Conservation (phyloP, 2,888 invertebrate species). For the Folsomia candida region DNA sequence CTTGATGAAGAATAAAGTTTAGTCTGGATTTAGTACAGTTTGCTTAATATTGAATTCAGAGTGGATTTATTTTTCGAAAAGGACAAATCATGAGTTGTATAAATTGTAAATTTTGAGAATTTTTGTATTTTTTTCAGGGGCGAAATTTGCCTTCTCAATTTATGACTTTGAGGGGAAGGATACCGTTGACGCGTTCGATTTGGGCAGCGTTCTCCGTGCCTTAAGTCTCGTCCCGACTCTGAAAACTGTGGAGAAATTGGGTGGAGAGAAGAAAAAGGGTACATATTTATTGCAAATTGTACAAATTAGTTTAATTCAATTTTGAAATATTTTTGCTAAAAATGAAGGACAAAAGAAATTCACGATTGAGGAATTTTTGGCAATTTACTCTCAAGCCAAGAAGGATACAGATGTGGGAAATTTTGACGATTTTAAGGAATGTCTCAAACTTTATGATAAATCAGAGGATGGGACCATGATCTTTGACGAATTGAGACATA, state of each 20-base stretch:
- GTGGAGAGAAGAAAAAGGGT: slow-evolving; percentile 96
- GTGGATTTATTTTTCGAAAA: no score
- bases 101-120: no score
- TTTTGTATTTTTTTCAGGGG: no score
- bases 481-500: slow-evolving; percentile 94
- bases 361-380: slow-evolving; percentile 95
- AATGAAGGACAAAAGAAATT: slow-evolving; percentile 79
- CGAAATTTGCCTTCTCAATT: slow-evolving; percentile 89
- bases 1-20: no score
- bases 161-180: slow-evolving; percentile 88
- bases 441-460: slow-evolving; percentile 99
- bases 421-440: slow-evolving; percentile 98
- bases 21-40: no score
- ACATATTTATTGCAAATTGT: no score
- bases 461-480: slow-evolving; percentile 95
- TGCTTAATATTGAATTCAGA: no score
- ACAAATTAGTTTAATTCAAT: no score
- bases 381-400: slow-evolving; percentile 92
- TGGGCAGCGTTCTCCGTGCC: slow-evolving; percentile 91
- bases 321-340: no score
- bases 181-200: slow-evolving; percentile 85
- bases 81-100: no score
- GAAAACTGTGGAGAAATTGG: slow-evolving; percentile 87
- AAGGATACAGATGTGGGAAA: slow-evolving; percentile 97
- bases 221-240: slow-evolving; percentile 92